Conservation (phyloP, 2,888 invertebrate genomes). For the Macrosiphum euphorbiae region DNA sequence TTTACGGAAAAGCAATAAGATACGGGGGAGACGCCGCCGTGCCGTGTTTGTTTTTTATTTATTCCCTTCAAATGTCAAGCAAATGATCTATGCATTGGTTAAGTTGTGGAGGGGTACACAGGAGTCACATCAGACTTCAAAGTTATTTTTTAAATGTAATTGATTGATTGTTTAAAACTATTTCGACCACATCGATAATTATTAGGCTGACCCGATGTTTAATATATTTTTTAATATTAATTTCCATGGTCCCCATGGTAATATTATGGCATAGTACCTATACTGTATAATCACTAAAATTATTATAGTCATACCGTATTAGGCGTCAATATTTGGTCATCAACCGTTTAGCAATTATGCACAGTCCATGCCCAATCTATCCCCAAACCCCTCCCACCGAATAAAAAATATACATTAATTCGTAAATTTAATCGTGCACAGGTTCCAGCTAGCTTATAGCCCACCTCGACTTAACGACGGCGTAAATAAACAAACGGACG, state of each 20-base stretch:
- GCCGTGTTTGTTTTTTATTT: background rate
- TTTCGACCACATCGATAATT: background rate
- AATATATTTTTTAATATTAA: background rate
- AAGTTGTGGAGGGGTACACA: too few relatives aligned
- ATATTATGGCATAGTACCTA: background rate
- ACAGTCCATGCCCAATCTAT: accelerated
- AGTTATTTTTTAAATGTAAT: background rate
- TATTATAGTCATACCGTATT: background rate
- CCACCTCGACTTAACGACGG: background rate
- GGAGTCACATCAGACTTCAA: too few relatives aligned
- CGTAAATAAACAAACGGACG: background rate
- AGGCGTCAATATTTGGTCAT: background rate
- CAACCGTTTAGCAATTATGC: background rate
- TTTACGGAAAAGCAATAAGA: background rate
- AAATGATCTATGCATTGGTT: too few relatives aligned
- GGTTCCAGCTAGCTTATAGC: background rate
- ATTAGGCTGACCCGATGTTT: background rate
- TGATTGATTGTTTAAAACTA: background rate
- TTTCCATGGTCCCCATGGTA: background rate
- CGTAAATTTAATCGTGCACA: background rate
- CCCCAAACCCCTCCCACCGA: accelerated
- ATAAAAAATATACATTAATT: background rate
- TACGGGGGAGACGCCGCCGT: too few relatives aligned
- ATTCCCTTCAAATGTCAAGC: background rate
- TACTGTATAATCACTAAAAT: background rate